Base-by-base conservation (phyloP, 1,140 invertebrate genomes). In the Drosophila elegans region DNA sequence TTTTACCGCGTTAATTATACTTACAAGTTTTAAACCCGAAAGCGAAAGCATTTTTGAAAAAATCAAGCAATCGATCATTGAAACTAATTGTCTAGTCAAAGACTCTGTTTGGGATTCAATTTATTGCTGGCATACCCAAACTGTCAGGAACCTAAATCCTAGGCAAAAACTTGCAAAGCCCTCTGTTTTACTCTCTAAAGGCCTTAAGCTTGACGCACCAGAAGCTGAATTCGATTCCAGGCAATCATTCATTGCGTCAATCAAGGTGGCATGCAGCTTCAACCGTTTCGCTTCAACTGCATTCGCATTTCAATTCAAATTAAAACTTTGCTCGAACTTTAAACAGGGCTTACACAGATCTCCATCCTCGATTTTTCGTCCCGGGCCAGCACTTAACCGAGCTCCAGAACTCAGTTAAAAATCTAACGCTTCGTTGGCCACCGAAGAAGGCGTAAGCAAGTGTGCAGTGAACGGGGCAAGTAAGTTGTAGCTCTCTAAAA, bases 181-280 rank as follows among this genome's bases (percentile, higher is more conserved):
- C 69, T 36, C 5, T 5, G 12, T 5, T 48, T 11, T 34, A 10
- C 53, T 21, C 25, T n/a, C 21, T 4, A 11, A 4, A 13, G 3
- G 36, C 34, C 59, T 61, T n/a, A 5, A 44, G 39, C 25, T 54
- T 38, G 32, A 11, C 39, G 54, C 38, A 13, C 13, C 45, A 54
- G 42, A 38, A 32, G 38, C 54, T 46, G 42, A 34, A 73, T 42
- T 55, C 54, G 57, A 56, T 46, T 45, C 32, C 61, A 32, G 62
- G 80, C 77, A 73, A 84, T 84, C 80, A 68, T 85, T 85, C 81
- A 80, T 69, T 73, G 63, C 77, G 77, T 84, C 81, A 84, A 80
- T 84, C 81, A 84, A 85, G 62, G 39, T 64, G 76, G 51, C 59
- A 62, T 55, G 42, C 61, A 67, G 52, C 41, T 27, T 45, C 51